Conservation (phyloP, 2,797 vertebrate species). For the Clarias pachynema region DNA sequence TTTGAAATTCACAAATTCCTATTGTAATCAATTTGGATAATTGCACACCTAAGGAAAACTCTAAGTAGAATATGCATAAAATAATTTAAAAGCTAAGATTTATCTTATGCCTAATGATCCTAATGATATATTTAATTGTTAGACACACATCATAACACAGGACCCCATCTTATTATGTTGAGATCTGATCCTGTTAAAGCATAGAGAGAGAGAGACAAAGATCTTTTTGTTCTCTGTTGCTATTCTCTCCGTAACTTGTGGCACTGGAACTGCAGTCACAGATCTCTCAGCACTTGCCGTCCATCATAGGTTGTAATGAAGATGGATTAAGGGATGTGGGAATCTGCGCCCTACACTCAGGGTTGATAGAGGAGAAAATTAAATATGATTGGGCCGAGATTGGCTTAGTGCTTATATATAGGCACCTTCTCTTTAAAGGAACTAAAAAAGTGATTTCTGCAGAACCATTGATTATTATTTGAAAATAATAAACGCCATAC, state of each 20-base stretch:
- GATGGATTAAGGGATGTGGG: constrained; percentile 42
- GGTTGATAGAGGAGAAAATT: constrained; percentile 36
- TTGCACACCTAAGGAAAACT: neutral
- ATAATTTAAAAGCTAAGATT: neutral
- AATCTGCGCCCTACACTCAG: constrained; percentile 37
- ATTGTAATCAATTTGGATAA: neutral
- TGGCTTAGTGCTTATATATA: constrained; percentile 29
- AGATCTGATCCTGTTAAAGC: constrained; percentile 5
- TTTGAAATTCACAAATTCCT: neutral
- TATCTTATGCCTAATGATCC: neutral
- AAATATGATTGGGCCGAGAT: constrained; percentile 21
- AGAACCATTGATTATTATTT: neutral
- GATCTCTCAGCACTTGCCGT: constrained; percentile 46
- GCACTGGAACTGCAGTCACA: constrained; percentile 38
- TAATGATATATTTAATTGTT: constrained; percentile 3
- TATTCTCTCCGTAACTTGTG: constrained; percentile 50
- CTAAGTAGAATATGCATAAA: neutral
- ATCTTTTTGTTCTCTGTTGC: constrained; percentile 47
- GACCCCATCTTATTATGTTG: neutral
- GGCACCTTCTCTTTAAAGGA: constrained; percentile 8
- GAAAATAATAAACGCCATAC: neutral
- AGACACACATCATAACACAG: neutral
- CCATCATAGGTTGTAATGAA: constrained; percentile 41
- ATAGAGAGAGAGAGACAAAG: neutral
- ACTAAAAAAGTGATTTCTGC: neutral